A percentile compares a stretch with the other conserved stretches of the same genome.
Evolutionary conservation across 2,113 vertebrate genomes (phyloP).

Genomic region (Eublepharis macularius): DNA sequence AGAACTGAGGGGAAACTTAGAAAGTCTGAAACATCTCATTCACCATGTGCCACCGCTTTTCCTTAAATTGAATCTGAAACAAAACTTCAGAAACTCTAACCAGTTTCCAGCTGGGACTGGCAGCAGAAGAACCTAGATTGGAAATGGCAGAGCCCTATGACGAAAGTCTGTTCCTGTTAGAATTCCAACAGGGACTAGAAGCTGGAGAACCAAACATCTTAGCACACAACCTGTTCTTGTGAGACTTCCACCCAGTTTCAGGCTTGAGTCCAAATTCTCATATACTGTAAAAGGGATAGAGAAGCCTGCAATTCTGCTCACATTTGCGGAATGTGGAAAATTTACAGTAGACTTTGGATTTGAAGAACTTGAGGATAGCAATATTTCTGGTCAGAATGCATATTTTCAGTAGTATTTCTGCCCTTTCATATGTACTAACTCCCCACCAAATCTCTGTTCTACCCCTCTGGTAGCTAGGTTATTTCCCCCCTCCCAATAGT

Average conservation of each 20-base stretch:
- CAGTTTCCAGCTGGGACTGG: slow-evolving; percentile 8
- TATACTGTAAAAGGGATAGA: slow-evolving; percentile 18
- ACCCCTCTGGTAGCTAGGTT: no score
- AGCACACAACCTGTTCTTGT: slow-evolving; percentile 37
- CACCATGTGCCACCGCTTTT: neutral
- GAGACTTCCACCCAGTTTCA: slow-evolving; percentile 30
- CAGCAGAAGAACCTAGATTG: slow-evolving; percentile 20
- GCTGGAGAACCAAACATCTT: fast-evolving
- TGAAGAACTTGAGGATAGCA: neutral
- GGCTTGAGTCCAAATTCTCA: slow-evolving; percentile 26
- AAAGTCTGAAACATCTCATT: neutral
- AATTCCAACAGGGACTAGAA: slow-evolving; percentile 35
- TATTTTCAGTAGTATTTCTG: neutral
- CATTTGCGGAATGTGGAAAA: neutral
- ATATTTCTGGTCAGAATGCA: neutral
- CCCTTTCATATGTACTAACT: neutral
- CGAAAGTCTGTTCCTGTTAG: slow-evolving; percentile 6
- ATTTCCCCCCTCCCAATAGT: neutral
- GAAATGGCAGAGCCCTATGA: neutral
- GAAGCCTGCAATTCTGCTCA: slow-evolving; percentile 20
- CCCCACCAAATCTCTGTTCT: no score
- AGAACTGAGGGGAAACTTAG: neutral
- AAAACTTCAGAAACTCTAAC: neutral
- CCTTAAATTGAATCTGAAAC: slow-evolving; percentile 12
- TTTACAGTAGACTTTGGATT: slow-evolving; percentile 6